Base-by-base conservation (phyloP, 2,888 invertebrate species). In the Xylota sylvarum region DNA sequence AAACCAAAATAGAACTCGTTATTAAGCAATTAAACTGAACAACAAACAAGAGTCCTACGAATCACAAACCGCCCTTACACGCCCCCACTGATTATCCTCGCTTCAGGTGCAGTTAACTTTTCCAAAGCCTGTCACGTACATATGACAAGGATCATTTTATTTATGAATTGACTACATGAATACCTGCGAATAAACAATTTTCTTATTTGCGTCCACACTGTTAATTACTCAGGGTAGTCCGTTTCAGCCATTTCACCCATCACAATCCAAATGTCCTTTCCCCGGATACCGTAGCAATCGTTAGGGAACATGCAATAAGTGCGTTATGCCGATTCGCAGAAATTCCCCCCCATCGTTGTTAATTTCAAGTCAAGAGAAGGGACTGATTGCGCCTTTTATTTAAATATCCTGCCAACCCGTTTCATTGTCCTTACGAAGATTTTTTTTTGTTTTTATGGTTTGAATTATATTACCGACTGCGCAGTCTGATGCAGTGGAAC, bases 301-400 rank as follows among this genome's bases (percentile, higher is more conserved):
- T 79, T 65, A 76, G 81, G 37, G 48, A 67, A 81, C 85, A 86
- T 77, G 82, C 81, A 82, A 82, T 76, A 67, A 82, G 76, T 82
- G 81, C 82, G 86, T 86, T 86, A 86, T 77, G 58, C 52, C 48
- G 60, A 56, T 65, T 62, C 48, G 14, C 64, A 74, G 37, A 7
- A 48, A 17, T 19, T n/a, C 9, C n/a, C 0, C 27, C 37, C 17
- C 32, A n/a, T 5, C 19, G 37, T 37, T 72, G 46, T 58, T 48
- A 48, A 40, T 32, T 46, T 43, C 10, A 19, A 19, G 27, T 58
- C 7, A 0, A 32, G 48, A 23, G 30, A 23, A 30, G 30, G 23
- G 40, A 10, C 30, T 52, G 30, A 43, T 14, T 48, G 62, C 6
- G 23, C 30, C 14, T 37, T 74, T 43, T 76, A 77, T 77, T 67